phyloP scores from a whole-genome alignment of 2,888 invertebrate genomes.

The Lampropteryx suffumata region DNA sequence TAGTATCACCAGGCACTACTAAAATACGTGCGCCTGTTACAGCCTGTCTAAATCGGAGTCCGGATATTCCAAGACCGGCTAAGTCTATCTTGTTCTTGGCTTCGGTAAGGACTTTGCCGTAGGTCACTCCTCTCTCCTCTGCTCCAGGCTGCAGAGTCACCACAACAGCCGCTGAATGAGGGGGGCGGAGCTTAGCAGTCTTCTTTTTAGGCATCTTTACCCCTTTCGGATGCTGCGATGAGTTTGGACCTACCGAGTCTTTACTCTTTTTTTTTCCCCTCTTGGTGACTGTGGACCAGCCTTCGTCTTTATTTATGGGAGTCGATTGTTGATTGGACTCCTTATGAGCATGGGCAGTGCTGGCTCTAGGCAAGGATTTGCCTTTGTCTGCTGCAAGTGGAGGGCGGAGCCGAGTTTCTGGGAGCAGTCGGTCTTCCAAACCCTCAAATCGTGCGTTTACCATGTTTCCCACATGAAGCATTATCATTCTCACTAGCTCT shows the following conservation, averaged over 20 bases:
- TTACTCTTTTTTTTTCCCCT: neutral
- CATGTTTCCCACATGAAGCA: no score
- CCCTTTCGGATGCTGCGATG: neutral
- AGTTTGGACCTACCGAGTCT: no score
- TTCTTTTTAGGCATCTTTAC: neutral
- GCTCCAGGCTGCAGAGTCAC: slow-evolving; percentile 74
- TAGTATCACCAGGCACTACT: neutral
- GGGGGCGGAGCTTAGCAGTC: neutral
- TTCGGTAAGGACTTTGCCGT: slow-evolving; percentile 58
- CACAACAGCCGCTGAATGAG: slow-evolving; percentile 77
- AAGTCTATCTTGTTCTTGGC: neutral
- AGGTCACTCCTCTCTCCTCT: slow-evolving; percentile 36
- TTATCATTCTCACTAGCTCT: no score
- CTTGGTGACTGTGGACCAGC: neutral
- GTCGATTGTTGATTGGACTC: no score
- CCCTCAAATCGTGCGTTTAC: no score
- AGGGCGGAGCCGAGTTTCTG: no score
- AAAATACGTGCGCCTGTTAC: slow-evolving; percentile 9
- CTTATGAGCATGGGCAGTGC: no score
- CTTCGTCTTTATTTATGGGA: neutral
- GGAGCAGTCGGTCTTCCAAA: no score
- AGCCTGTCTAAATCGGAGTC: neutral
- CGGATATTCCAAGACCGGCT: neutral
- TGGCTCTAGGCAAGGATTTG: no score
- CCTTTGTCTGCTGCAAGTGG: no score